Base-by-base conservation (phyloP, 2,888 invertebrate genomes). In the Chydorus sphaericus region DNA sequence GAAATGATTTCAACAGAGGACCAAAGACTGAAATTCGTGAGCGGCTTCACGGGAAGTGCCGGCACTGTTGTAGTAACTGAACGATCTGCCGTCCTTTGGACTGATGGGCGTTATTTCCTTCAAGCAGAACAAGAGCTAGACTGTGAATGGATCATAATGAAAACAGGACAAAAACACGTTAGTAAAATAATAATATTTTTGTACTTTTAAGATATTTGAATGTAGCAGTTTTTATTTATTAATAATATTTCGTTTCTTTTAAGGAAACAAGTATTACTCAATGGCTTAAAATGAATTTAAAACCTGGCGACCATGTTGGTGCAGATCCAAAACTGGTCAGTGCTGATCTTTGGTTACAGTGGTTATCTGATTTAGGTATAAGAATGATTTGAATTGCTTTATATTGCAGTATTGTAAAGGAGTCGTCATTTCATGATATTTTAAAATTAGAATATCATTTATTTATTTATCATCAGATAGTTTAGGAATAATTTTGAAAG, bases 81-180 rank as follows among this genome's bases (percentile, higher is more conserved):
- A 56, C 78, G 78, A 52, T 53, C 58, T 10, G 81, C 85, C 0
- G 81, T 82, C 0, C 70, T 98, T 37, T 98, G 97, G 96, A 90
- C 93, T 0, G 88, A 94, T 63, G 83, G 87, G 1, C 77, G 90
- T 4, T 96, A 94, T 69, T 81, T 80, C 59, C 71, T 78, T 14
- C 90, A 94, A 67, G 94, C 94, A 0, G 81, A 86, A 54, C 76
- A 81, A 33, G 80, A 89, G 65, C 71, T 97, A 49, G 83, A 88
- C 63, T 87, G 87, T 68, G 82, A 62, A 69, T 98, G 98, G 98
- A 77, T 79, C 18, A 78, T 97, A 23, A 84, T 89, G 76, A 82
- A 85, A 44, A 14, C 44, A 6, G 44, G 44, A 20, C 26, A 3
- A 11, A 5, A 44, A 6, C 23, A 44, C 26, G 44, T 44, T 26